Evolutionary conservation across 2,797 vertebrate species (phyloP).

Genomic region (Argentina silus): DNA sequence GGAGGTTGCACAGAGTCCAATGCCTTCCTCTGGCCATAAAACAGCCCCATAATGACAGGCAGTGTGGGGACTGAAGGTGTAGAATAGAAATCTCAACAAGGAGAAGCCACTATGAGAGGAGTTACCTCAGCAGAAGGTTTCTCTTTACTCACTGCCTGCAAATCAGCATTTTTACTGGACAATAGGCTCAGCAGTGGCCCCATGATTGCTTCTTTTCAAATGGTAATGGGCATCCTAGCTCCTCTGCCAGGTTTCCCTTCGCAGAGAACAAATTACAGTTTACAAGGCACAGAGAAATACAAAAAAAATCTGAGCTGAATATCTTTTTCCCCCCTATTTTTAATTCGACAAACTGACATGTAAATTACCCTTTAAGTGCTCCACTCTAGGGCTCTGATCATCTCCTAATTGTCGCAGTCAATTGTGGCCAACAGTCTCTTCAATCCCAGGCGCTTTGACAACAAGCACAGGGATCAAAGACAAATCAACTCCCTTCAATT

Average conservation of each 20-base stretch:
- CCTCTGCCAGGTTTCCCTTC: conserved; percentile 91
- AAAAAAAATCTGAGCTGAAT: conserved; percentile 85
- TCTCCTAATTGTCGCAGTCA: conserved; percentile 99
- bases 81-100: conserved; percentile 41
- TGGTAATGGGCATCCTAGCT: conserved; percentile 93
- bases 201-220: conserved; percentile 99
- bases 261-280: conserved; percentile 98
- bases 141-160: conserved; percentile 83
- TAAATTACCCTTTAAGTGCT: conserved; percentile 99
- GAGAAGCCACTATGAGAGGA: conserved; percentile 44
- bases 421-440: conserved; percentile 99
- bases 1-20: conserved; percentile 58
- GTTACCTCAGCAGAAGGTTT: conserved; percentile 82
- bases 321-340: conserved; percentile 74
- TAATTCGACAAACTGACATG: conserved; percentile 97
- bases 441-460: conserved; percentile 95
- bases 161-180: conserved; percentile 90
- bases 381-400: conserved; percentile 93
- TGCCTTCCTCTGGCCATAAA: conserved; percentile 67
- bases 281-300: conserved; percentile 88
- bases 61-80: conserved; percentile 75
- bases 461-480: conserved; percentile 95
- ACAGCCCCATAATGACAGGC: conserved; percentile 75
- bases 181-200: conserved; percentile 97
- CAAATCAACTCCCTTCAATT: conserved; percentile 87